A percentile compares a stretch with the other conserved stretches of the same genome.
Evolutionary conservation across 2,797 vertebrate species (phyloP).

Genomic region (Rhinophrynus dorsalis): DNA sequence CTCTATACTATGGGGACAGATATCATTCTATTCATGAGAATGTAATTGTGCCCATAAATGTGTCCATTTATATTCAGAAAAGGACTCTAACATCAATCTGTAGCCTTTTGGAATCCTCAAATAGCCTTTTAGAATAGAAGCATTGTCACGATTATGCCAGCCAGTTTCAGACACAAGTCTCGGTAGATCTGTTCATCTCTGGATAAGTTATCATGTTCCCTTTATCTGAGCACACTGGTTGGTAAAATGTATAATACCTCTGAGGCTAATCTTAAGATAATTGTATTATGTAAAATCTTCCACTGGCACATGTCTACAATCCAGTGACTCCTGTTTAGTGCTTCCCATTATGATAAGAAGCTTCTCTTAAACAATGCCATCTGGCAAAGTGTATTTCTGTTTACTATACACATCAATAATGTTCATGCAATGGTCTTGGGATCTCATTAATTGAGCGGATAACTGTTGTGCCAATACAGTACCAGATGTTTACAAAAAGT

Average conservation of each 20-base stretch:
- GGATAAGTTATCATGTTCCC: constrained; percentile 29
- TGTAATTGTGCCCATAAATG: constrained; percentile 31
- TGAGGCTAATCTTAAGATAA: constrained; percentile 41
- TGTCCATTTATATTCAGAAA: constrained; percentile 33
- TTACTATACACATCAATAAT: constrained; percentile 53
- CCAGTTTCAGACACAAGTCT: constrained; percentile 13
- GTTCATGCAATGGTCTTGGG: constrained; percentile 50
- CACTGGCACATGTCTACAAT: constrained; percentile 37
- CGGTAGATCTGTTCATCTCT: constrained; percentile 18
- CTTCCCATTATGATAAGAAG: constrained; percentile 43
- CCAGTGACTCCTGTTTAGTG: constrained; percentile 46
- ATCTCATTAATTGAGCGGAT: constrained; percentile 53
- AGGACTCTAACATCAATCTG: constrained; percentile 30
- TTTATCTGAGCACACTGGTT: constrained; percentile 29
- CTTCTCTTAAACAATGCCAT: constrained; percentile 51
- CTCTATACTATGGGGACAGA: constrained; percentile 1
- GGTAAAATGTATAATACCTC: constrained; percentile 33
- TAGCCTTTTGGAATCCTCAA: constrained; percentile 27
- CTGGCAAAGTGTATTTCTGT: constrained; percentile 49
- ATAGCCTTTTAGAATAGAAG: constrained; percentile 19
- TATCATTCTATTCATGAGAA: constrained; percentile 28
- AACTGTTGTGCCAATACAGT: constrained; percentile 41
- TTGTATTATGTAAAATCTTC: constrained; percentile 34
- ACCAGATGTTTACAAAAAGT: constrained; percentile 49
- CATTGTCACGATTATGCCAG: constrained; percentile 18